Evolutionary conservation across 92 coral and sea anemone genomes (phyloP), one percentile per base, ranked within the genome.

Genomic region (Isaurus tuberculatus): DNA sequence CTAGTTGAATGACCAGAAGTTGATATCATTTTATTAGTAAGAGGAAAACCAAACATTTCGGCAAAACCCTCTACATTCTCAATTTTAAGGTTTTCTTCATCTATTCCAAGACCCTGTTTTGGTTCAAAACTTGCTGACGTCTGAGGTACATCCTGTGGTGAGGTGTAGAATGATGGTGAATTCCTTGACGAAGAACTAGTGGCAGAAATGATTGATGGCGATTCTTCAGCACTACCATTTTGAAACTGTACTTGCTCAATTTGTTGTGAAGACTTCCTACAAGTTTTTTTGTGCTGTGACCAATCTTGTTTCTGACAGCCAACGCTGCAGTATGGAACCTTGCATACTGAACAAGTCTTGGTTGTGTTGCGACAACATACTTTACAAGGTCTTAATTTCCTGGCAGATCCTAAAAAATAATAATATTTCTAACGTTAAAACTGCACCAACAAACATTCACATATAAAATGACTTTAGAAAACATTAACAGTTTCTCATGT

Each of bases 271-370:
- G 51, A 15, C 70, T 49, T 80, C 69, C 73, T 86, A 61, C 97
- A 93, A 2, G 65, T 15, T 29, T 40, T 86, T 79, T 94, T 96
- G 83, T 96, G 99, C 32, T 87, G 79, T 1, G 90, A 77, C 92
- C 98, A 90, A 87, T 96, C 94, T 20, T 85, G 75, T 43, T 85
- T 88, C 81, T 96, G 99, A 60, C 99, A 96, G 13, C 90, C 89
- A n/a, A 88, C 89, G 64, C 99, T 92, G 83, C 99, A 96, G 75
- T 96, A 96, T 17, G 94, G 99, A 3, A 80, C 81, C 83, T 96
- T 96, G 75, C 99, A 96, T 16, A 86, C 92, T 49, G 93, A 87
- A 80, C 99, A 96, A 57, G 97, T 81, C 71, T 89, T 91, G 15
- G 63, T 73, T n/a, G 95, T 94, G 28, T 29, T 36, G 27, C 88